phyloP scores from a whole-genome alignment of 2,113 vertebrate species.

The Tragelaphus strepsiceros region DNA sequence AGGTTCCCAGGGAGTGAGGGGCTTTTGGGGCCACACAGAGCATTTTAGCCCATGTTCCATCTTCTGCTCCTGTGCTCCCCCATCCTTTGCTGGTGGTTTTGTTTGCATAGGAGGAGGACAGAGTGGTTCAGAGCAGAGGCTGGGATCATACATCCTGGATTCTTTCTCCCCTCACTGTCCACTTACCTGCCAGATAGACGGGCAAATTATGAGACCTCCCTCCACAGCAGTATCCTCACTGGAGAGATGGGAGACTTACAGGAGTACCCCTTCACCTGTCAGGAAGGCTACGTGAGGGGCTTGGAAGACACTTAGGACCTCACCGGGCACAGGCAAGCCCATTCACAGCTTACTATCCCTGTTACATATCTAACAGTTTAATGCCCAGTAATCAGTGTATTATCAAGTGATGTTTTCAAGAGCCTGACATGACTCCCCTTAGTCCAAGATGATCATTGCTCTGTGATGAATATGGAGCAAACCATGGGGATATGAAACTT shows the following conservation, averaged over 20 bases:
- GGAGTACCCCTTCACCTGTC: neutral
- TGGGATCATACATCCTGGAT: neutral
- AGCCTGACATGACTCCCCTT: neutral
- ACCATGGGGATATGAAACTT: neutral
- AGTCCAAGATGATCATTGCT: neutral
- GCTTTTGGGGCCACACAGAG: neutral
- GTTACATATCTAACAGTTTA: neutral
- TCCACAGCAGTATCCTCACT: neutral
- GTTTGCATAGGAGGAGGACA: neutral
- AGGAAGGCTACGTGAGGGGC: neutral
- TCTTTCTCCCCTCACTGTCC: neutral
- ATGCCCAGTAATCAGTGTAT: neutral
- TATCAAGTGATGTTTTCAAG: neutral
- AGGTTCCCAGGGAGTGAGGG: neutral
- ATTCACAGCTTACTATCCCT: neutral
- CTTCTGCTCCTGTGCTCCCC: neutral
- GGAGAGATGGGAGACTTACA: neutral
- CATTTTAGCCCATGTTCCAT: fast-evolving
- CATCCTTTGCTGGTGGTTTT: neutral
- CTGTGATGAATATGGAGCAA: neutral
- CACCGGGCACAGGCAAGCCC: neutral
- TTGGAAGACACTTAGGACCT: neutral
- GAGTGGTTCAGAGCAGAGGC: neutral
- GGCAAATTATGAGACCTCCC: neutral
- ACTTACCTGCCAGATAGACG: neutral